Base-by-base conservation (phyloP, 2,797 vertebrate species). In the Gymnothorax javanicus region DNA sequence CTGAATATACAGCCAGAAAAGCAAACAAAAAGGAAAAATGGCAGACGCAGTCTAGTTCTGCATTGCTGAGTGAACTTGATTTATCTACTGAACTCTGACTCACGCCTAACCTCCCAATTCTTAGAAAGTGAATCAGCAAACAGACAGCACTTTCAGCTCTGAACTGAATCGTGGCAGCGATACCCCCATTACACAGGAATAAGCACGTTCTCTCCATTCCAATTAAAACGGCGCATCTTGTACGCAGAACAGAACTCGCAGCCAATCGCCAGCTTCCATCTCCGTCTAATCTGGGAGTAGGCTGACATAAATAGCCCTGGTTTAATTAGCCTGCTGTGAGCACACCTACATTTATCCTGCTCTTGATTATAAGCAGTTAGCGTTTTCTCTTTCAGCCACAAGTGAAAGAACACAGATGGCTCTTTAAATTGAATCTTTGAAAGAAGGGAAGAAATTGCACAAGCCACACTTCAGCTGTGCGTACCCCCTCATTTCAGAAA, bases 111-210 rank as follows among this genome's bases (percentile, higher is more conserved):
- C 84, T 23, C 15, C 57, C 7, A 85, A 17, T 4, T n/a, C 27
- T 77, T 57, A 75, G 0, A 25, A 25, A 20, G 20, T 50, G 56
- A 60, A 56, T 58, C 3, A 77, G 27, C 23, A 83, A 56, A 75
- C 4, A 13, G 25, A 62, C 91, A 4, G 4, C 23, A 20, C 15
- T 62, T 91, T 82, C 73, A 81, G 27, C 84, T 25, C 33, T 7
- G 54, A 84, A 86, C 67, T 87, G 54, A 3, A 9, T 82, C 33
- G 33, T 43, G 33, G 73, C 71, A 82, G 85, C 84, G 69, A 9
- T 54, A 88, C 86, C 64, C 86, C 33, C 67, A 85, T 87, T 87
- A 7, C 57, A 77, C 67, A 57, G 85, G 64, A 73, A 90, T 90
- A 54, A 87, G 81, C 85, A 84, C 87, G 87, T 92, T 86, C 57